Evolutionary conservation across 2,888 invertebrate species (phyloP), one percentile per base, ranked within the genome.

Genomic region (Biston betularia): DNA sequence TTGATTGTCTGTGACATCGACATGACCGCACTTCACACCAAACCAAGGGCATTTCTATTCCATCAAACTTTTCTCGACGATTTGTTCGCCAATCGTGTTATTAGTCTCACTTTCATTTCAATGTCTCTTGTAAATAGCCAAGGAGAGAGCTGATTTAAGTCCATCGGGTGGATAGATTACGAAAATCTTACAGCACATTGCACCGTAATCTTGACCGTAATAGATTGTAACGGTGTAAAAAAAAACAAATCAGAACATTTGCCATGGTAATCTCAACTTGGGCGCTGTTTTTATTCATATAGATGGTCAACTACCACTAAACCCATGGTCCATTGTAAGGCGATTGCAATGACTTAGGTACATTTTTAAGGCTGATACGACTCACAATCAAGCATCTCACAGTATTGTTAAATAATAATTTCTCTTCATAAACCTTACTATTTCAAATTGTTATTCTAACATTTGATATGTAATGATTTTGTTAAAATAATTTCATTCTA

Each of bases 51-150:
- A 80, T 78, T 79, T 77, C 75, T 64, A 72, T 76, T 70, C 73
- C 71, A 75, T 75, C 70, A 66, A 71, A 77, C 79, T 76, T 82
- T 82, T 82, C 82, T 75, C 79, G 65, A 71, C 77, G 70, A 80
- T 79, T 82, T 77, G 70, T 78, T 75, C 77, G 75, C 65, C 75
- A 72, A 74, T 76, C 76, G 75, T 75, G 78, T 82, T 87, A 90
- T 93, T 92, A 87, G 93, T 85, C 79, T 86, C 93, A 92, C 93
- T 93, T 93, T 93, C 93, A 77, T 89, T 89, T 86, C 75, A 87
- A 86, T 85, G 83, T 84, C 83, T 81, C 74, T 80, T 70, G 54
- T 69, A 71, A 75, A 79, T 68, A 70, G 65, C 64, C 65, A 70
- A 68, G 68, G 71, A 71, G 72, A 72, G 68, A 72, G 72, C 70